Evolutionary conservation across 1,140 invertebrate genomes (phyloP).

Genomic region (Holotrichia oblita): DNA sequence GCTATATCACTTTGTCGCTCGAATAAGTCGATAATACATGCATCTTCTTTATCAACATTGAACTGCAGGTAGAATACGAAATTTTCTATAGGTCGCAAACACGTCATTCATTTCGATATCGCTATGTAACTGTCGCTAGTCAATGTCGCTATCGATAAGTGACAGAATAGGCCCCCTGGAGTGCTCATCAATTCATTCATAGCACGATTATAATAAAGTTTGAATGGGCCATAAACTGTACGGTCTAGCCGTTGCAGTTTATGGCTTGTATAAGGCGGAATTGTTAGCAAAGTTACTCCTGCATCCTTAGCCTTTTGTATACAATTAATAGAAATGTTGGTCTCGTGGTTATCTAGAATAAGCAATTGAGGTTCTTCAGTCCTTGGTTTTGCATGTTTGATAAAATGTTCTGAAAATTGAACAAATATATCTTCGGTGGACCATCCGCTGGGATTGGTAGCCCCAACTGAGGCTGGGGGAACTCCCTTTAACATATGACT

Average conservation of each 20-base stretch:
- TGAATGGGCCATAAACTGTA: constrained; percentile 42
- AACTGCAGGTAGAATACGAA: too few relatives aligned
- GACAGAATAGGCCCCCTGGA: too few relatives aligned
- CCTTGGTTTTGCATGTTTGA: constrained; percentile 49
- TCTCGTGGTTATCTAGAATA: constrained; percentile 40
- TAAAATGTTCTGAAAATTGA: constrained; percentile 58
- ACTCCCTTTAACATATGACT: too few relatives aligned
- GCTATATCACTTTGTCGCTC: too few relatives aligned
- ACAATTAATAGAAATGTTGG: not conserved
- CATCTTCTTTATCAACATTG: too few relatives aligned
- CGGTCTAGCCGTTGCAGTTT: constrained; percentile 37
- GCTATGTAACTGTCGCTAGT: too few relatives aligned
- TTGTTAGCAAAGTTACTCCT: constrained; percentile 24
- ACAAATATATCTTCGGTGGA: constrained; percentile 57
- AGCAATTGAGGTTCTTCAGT: constrained; percentile 43
- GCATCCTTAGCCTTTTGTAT: not conserved
- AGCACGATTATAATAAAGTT: constrained; percentile 35
- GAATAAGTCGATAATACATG: too few relatives aligned
- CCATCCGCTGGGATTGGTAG: constrained; percentile 59
- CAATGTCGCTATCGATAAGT: too few relatives aligned
- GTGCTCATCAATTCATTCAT: constrained; percentile 41
- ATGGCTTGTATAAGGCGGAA: constrained; percentile 39
- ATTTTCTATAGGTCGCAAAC: too few relatives aligned
- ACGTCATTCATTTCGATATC: too few relatives aligned
- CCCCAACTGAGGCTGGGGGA: not conserved